These are phyloP conservation scores for Sabatieria punctata DNA, from an alignment of 2,888 invertebrate genomes.

Conservation along the genomic window DNA sequence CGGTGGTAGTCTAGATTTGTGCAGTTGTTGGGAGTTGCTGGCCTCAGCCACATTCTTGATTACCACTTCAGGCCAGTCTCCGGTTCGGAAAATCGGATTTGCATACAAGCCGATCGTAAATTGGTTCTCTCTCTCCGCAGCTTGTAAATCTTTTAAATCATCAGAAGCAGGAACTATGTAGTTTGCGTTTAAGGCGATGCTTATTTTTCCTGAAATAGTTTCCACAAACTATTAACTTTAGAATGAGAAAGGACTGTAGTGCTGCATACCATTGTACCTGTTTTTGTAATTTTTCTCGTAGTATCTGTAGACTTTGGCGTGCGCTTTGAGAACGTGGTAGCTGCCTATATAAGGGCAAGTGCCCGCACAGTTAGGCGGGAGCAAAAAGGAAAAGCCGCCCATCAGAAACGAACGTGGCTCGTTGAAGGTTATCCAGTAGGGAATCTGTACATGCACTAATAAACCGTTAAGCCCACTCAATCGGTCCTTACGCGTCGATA, in stretches of 20 bases:
- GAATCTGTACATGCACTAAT: slow-evolving; percentile 7
- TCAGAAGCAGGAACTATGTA: background rate
- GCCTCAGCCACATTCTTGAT: too few relatives aligned
- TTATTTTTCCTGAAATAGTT: slow-evolving; percentile 1
- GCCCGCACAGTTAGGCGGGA: slow-evolving; percentile 3
- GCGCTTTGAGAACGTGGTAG: background rate
- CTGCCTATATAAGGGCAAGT: slow-evolving; percentile 2
- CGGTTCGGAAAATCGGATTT: slow-evolving; percentile 11
- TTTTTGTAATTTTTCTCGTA: background rate
- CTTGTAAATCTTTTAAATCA: background rate
- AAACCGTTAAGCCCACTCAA: background rate
- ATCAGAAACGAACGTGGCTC: slow-evolving; percentile 45
- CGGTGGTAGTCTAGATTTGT: too few relatives aligned
- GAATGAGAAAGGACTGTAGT: too few relatives aligned
- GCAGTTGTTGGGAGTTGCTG: too few relatives aligned
- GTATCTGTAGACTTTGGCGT: slow-evolving; percentile 2
- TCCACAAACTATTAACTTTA: too few relatives aligned
- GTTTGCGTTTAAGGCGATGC: background rate
- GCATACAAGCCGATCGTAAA: slow-evolving; percentile 12
- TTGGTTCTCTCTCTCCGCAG: slow-evolving; percentile 7
- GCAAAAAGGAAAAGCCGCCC: slow-evolving; percentile 4
- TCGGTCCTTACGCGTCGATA: slow-evolving; percentile 26
- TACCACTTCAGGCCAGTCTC: slow-evolving; percentile 12
- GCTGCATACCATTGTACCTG: background rate
- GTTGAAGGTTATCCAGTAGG: slow-evolving; percentile 56